Evolutionary conservation across 2,888 invertebrate genomes (phyloP).

Genomic region (Augochlorella aurata): DNA sequence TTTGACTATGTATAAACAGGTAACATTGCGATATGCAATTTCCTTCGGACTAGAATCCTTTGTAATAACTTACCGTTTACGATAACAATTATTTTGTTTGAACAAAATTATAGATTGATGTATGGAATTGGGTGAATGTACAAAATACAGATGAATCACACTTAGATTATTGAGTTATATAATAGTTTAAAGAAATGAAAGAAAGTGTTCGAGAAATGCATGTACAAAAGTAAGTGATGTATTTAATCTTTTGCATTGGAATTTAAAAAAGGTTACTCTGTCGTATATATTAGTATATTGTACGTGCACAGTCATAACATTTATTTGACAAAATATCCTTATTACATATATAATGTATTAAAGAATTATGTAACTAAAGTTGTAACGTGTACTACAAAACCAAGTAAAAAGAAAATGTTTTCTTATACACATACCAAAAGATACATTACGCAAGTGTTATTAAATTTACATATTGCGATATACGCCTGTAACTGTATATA

Average conservation of each 20-base stretch:
- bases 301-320: conserved; percentile 1
- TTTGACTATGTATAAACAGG: too few relatives aligned
- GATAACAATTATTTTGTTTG: background rate
- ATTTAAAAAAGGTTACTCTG: conserved; percentile 4
- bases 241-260: conserved; percentile 42
- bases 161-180: background rate
- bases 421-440: background rate
- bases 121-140: background rate
- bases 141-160: background rate
- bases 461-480: background rate
- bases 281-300: conserved; percentile 10
- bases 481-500: background rate
- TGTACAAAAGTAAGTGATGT: conserved; percentile 8
- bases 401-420: background rate
- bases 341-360: background rate
- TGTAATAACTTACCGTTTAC: background rate
- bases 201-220: background rate
- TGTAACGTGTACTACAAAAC: background rate
- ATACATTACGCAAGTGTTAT: background rate
- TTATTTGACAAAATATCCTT: conserved; percentile 13
- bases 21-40: too few relatives aligned
- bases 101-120: background rate
- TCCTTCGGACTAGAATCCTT: too few relatives aligned
- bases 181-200: background rate
- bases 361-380: background rate